Conservation (phyloP, 2,113 vertebrate species). For the Eulemur rufifrons region DNA sequence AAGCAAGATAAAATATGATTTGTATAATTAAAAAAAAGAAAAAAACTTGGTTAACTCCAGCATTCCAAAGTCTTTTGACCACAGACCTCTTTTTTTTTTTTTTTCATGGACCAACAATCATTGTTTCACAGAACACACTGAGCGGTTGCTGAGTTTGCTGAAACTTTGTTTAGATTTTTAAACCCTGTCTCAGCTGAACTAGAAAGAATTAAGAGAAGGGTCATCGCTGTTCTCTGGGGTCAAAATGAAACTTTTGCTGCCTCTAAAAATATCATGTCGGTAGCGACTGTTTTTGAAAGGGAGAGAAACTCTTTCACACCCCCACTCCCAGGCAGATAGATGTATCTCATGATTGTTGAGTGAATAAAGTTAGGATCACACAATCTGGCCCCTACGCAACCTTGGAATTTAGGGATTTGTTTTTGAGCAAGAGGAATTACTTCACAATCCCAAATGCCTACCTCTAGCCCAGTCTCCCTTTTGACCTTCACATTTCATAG, state of each 20-base stretch:
- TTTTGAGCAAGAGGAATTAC: not conserved
- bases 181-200: not conserved
- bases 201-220: not conserved
- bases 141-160: not conserved
- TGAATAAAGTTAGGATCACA: not conserved
- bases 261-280: not conserved
- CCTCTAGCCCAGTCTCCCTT: not conserved
- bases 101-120: not conserved
- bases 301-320: not conserved
- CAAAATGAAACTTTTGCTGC: not conserved
- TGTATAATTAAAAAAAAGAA: not conserved
- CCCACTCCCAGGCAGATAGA: not conserved
- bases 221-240: not conserved
- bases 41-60: not conserved
- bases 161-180: not conserved
- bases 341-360: not conserved
- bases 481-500: not conserved
- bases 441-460: not conserved
- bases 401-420: not conserved
- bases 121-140: not conserved
- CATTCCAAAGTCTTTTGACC: not conserved
- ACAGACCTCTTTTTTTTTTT: not conserved
- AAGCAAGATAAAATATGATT: not conserved
- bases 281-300: not conserved
- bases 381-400: too few species aligned